Percentiles rank a stretch among this genome's conserved stretches.
phyloP scores from a whole-genome alignment of 2,888 invertebrate species.

The Mesorhabditis spiculigera region DNA sequence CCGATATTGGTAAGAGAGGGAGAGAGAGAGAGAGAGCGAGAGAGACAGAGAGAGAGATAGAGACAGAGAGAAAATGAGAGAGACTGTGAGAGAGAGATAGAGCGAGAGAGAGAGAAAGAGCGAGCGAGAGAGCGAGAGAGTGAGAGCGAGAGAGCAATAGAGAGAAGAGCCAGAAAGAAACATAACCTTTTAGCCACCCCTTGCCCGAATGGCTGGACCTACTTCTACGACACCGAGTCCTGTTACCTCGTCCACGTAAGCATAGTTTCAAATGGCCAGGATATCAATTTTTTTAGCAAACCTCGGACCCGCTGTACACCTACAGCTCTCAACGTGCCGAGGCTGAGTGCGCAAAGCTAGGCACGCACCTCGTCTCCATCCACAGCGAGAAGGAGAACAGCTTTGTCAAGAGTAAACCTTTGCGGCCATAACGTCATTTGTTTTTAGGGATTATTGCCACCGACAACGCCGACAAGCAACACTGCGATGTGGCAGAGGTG shows the following conservation, averaged over 20 bases:
- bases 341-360: background rate
- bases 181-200: background rate
- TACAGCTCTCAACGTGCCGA: background rate
- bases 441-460: background rate
- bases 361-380: background rate
- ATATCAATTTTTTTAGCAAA: background rate
- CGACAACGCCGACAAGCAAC: background rate
- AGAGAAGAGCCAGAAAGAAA: background rate
- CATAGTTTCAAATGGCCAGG: background rate
- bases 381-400: conserved; percentile 3
- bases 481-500: background rate
- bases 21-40: too few relatives aligned
- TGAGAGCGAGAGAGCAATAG: too few relatives aligned
- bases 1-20: background rate
- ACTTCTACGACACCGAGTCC: conserved; percentile 5
- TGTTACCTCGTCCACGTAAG: background rate
- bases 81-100: too few relatives aligned
- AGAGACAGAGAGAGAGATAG: too few relatives aligned
- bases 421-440: background rate
- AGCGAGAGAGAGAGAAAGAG: too few relatives aligned
- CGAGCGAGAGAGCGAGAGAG: too few relatives aligned
- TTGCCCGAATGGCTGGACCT: background rate
- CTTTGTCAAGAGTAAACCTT: background rate
- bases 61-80: too few relatives aligned
- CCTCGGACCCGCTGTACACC: background rate